Percentiles rank a stretch among this genome's conserved stretches.
Evolutionary conservation across 2,797 vertebrate species (phyloP).

Genomic region (Pachyuromys duprasi): DNA sequence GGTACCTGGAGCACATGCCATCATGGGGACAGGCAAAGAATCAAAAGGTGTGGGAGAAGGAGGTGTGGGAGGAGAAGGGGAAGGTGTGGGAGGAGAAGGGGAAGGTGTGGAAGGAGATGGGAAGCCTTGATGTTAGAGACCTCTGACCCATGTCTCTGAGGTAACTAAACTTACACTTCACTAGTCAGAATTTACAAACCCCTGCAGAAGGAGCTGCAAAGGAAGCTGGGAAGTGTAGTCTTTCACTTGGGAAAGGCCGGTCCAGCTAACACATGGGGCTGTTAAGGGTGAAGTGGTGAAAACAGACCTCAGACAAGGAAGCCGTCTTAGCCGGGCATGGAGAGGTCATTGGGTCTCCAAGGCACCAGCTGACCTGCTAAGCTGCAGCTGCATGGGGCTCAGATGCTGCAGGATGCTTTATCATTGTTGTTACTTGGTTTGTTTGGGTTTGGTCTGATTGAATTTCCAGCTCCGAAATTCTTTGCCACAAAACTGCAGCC

Average conservation of each 20-base stretch:
- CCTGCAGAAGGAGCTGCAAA: background rate
- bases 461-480: background rate
- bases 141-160: background rate
- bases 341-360: fast-evolving
- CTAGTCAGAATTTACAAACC: background rate
- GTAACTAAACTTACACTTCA: background rate
- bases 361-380: background rate
- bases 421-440: background rate
- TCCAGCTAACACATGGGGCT: background rate
- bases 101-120: no score
- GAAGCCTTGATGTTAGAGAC: background rate
- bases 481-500: background rate
- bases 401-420: background rate
- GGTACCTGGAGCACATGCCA: no score
- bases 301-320: background rate
- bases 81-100: no score
- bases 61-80: no score
- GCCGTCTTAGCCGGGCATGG: no score
- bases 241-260: background rate
- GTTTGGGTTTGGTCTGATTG: background rate
- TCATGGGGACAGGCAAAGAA: background rate
- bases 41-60: background rate
- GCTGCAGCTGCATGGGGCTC: no score
- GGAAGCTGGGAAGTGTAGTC: background rate
- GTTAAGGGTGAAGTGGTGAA: background rate